Percentiles rank a stretch among this genome's conserved stretches.
Conservation (phyloP, 2,113 vertebrate genomes). For the Heterochromis multidens region DNA sequence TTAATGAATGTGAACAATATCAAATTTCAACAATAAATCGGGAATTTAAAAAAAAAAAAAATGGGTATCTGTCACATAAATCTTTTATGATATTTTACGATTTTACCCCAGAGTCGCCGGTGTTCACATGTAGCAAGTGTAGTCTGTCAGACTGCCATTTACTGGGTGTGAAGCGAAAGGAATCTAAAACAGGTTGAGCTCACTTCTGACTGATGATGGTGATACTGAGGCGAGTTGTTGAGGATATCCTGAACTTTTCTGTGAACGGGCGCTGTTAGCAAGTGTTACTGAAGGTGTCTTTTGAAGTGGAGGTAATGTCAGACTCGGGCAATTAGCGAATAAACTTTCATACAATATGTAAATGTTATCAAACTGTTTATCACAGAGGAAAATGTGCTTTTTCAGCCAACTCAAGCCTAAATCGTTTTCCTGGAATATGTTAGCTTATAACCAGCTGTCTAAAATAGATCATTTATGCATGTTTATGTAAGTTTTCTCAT, state of each 20-base stretch:
- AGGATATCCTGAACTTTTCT: background rate
- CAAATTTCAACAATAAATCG: accelerated
- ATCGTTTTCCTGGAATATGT: too few species aligned
- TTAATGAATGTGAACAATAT: background rate
- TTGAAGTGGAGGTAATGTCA: too few species aligned
- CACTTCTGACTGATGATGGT: background rate
- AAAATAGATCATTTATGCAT: too few species aligned
- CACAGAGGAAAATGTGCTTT: too few species aligned
- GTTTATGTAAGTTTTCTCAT: background rate
- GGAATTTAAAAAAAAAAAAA: background rate
- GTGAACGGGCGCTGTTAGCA: too few species aligned
- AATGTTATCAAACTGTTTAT: too few species aligned
- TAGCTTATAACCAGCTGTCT: too few species aligned
- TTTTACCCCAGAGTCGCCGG: background rate
- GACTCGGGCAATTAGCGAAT: too few species aligned
- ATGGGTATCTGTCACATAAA: background rate
- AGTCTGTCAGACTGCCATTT: background rate
- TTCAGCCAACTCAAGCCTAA: too few species aligned
- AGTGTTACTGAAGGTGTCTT: too few species aligned
- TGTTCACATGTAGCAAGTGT: background rate
- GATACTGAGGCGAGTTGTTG: background rate
- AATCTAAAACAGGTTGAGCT: background rate
- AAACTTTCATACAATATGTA: too few species aligned
- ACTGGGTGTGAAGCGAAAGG: background rate
- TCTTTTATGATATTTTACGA: background rate